Base-by-base conservation (phyloP, 2,888 invertebrate genomes). In the Osmoderma eremita region DNA sequence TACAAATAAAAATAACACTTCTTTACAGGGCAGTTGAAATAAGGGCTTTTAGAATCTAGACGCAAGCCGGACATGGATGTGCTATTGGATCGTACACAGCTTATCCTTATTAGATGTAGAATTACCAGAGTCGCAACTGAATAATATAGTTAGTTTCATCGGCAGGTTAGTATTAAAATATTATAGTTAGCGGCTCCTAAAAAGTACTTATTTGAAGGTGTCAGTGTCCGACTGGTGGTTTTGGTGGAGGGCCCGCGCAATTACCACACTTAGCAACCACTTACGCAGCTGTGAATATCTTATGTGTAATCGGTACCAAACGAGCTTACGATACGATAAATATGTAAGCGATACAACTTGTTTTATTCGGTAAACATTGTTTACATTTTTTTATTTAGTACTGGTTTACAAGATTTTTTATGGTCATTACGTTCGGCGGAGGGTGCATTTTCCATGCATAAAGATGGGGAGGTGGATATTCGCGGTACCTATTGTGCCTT, bases 401-500 rank as follows among this genome's bases (percentile, higher is more conserved):
- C 88, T 74, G 87, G 86, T 42, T 85, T 98, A 68, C 87, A 89
- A 74, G 85, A 88, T 61, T 98, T 95, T 83, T 82, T 99, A 63
- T 88, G 88, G 84, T 87, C 90, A 36, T 86, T 97, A 65, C 88
- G 90, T 72, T 88, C 90, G 73, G 84, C 89, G 5, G 92, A 97
- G 82, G 98, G 98, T n/a, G 91, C 95, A 12, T 99, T 95, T 83
- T 87, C 88, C 18, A 89, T 99, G 85, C 97, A 98, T 80, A 88
- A 88, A 61, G 95, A 92, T 74, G 98, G 98, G 2, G 98, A 99
- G 83, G 87, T 91, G 15, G 97, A 98, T 81, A 93, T 97, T 30
- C 88, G 99, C 75, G 98, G 98, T 5, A 93, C 92, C n/a, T 99
- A 99, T 80, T 98, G 98, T 86, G 98, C 98, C 17, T 84, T 95